Evolutionary conservation across 2,888 invertebrate genomes (phyloP).

Genomic region (Cenopis cana): DNA sequence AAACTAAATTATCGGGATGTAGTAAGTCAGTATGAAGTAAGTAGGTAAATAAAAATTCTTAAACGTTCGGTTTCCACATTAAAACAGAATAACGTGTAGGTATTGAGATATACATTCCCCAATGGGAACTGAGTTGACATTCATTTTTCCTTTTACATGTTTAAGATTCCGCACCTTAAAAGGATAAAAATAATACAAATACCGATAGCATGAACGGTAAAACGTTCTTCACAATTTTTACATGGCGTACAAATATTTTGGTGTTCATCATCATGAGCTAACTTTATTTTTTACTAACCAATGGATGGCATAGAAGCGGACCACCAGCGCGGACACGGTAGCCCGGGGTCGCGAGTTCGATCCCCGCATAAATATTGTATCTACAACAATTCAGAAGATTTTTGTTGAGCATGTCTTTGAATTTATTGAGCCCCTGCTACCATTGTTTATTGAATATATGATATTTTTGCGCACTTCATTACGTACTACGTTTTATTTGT

Average conservation of each 20-base stretch:
- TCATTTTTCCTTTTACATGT: neutral
- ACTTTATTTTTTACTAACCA: conserved; percentile 5
- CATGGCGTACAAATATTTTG: neutral
- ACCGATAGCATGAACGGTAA: no score
- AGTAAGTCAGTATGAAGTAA: no score
- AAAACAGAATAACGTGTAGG: neutral
- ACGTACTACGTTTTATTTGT: conserved; percentile 30
- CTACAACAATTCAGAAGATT: conserved; percentile 75
- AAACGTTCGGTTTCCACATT: neutral
- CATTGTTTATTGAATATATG: conserved; percentile 58
- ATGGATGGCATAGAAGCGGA: conserved; percentile 51
- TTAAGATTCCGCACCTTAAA: neutral
- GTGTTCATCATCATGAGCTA: neutral
- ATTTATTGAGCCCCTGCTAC: conserved; percentile 75
- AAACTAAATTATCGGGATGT: neutral
- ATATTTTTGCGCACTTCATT: conserved; percentile 44
- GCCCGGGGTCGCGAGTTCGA: conserved; percentile 74
- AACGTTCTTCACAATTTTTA: neutral
- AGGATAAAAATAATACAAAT: no score
- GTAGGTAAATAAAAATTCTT: neutral
- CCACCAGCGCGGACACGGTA: conserved; percentile 75
- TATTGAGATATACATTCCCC: no score
- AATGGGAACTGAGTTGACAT: neutral
- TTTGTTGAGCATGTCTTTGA: conserved; percentile 64
- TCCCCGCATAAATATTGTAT: conserved; percentile 73